Evolutionary conservation across 2,113 vertebrate species (phyloP), one percentile per base, ranked within the genome.

Genomic region (Nymphicus hollandicus): DNA sequence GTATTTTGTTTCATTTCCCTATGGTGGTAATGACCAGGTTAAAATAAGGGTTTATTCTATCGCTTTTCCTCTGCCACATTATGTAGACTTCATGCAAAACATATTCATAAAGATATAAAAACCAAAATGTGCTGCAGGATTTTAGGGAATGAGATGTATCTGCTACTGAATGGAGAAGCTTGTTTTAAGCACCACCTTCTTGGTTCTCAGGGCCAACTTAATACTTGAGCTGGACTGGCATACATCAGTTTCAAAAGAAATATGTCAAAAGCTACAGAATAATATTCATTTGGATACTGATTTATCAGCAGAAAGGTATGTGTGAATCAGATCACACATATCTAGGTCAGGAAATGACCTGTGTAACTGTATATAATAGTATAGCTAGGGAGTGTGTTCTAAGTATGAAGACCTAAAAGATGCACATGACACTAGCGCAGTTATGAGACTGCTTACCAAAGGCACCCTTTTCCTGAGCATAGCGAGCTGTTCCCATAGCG

Each of bases 381-480:
- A 43, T 61, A 74, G 20, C 46, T 17, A 19, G 9, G 29, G 56
- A 78, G 27, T 7, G 4, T 58, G 15, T 61, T 68, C 0, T 14
- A n/a, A 76, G 28, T 64, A 33, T 9, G 33, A n/a, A 74, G 33
- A 37, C 44, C 13, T 16, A 55, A 89, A 91, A 61, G 56, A 39
- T 37, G 28, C 13, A 13, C 0, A 0, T 72, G 64, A 31, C 18
- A 10, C 16, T 63, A 17, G 28, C 1, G 7, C 17, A 1, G 1
- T 16, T 28, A 43, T 10, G 29, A 33, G 52, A 11, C n/a, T 52
- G 6, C 28, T 80, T 66, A 60, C 15, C n/a, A 41, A 86, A 83
- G 39, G 17, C 46, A 58, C 41, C 17, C 22, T 91, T 58, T 27
- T 77, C 33, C 27, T 52, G 37, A 88, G 17, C 23, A 13, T 25